These are phyloP conservation scores for Podarcis lilfordi DNA, from an alignment of 2,797 vertebrate species.

Conservation along the genomic window DNA sequence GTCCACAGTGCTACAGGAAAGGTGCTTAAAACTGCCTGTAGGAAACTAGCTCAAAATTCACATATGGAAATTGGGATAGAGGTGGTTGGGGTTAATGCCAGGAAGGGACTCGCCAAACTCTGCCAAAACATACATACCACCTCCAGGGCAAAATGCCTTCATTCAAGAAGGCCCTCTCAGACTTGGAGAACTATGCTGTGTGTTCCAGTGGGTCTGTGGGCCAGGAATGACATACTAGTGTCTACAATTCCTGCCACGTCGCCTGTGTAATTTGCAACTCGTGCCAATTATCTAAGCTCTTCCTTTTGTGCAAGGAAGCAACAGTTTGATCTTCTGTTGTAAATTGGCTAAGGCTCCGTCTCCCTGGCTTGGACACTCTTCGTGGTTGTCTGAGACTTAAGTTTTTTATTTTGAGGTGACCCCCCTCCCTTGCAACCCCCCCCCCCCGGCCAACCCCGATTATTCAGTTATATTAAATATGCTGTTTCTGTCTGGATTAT, in stretches of 20 bases:
- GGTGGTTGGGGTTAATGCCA: neutral
- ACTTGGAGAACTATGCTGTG: neutral
- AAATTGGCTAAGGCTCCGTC: constrained; percentile 13
- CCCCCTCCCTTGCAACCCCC: constrained; percentile 13
- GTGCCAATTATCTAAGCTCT: constrained; percentile 50
- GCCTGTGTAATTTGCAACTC: constrained; percentile 15
- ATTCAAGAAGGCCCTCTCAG: constrained; percentile 59
- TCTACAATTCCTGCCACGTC: constrained; percentile 60
- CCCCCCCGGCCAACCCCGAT: neutral
- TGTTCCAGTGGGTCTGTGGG: constrained; percentile 8
- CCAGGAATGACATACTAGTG: constrained; percentile 50
- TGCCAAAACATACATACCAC: constrained; percentile 63
- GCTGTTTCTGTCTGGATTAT: neutral
- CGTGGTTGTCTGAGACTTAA: constrained; percentile 31
- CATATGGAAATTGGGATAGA: constrained; percentile 28
- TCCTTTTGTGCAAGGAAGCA: constrained; percentile 43
- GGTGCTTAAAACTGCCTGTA: neutral
- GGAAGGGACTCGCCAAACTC: constrained; percentile 48
- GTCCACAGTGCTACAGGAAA: too few relatives aligned
- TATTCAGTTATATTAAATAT: constrained; percentile 35
- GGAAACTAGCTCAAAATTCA: neutral
- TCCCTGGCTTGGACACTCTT: neutral
- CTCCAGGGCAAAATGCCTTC: constrained; percentile 56
- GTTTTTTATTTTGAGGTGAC: constrained; percentile 20
- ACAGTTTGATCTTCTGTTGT: constrained; percentile 43